These are phyloP conservation scores for Drosophila kanapiae DNA, from an alignment of 1,140 invertebrate genomes.

Conservation along the genomic window DNA sequence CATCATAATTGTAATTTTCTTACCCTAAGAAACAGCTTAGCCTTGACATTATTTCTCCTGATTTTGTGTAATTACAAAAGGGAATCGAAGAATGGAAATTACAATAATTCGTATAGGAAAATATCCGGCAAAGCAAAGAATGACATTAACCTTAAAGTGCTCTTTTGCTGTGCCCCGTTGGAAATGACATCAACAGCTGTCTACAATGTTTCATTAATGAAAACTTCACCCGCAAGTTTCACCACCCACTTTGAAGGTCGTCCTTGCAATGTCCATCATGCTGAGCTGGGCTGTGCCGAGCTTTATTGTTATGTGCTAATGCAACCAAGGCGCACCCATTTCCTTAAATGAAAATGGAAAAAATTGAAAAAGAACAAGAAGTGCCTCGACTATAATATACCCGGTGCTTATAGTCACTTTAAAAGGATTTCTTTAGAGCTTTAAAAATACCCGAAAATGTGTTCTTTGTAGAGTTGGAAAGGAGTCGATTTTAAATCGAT, in stretches of 20 bases:
- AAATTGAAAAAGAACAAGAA: background rate
- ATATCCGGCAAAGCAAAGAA: background rate
- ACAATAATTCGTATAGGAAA: background rate
- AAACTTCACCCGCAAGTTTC: conserved; percentile 19
- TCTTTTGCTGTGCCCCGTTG: background rate
- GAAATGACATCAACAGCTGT: conserved; percentile 22
- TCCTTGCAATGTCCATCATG: conserved; percentile 47
- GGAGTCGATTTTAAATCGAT: background rate
- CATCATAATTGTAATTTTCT: conserved; percentile 13
- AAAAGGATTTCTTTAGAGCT: background rate
- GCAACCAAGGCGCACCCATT: conserved; percentile 41
- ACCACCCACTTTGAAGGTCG: conserved; percentile 40
- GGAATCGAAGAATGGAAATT: background rate
- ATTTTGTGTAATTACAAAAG: background rate
- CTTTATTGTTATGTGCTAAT: conserved; percentile 36
- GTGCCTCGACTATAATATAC: background rate
- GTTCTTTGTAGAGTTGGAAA: background rate
- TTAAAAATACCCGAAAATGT: background rate
- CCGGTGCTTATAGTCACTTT: background rate
- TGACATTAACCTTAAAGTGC: background rate
- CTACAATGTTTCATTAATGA: conserved; percentile 31
- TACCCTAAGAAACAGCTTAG: background rate
- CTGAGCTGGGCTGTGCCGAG: conserved; percentile 20
- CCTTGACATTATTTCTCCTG: conserved; percentile 2
- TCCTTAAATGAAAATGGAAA: conserved; percentile 19